These are phyloP conservation scores for Bujurquina vittata DNA, from an alignment of 2,113 vertebrate genomes.

Conservation along the genomic window DNA sequence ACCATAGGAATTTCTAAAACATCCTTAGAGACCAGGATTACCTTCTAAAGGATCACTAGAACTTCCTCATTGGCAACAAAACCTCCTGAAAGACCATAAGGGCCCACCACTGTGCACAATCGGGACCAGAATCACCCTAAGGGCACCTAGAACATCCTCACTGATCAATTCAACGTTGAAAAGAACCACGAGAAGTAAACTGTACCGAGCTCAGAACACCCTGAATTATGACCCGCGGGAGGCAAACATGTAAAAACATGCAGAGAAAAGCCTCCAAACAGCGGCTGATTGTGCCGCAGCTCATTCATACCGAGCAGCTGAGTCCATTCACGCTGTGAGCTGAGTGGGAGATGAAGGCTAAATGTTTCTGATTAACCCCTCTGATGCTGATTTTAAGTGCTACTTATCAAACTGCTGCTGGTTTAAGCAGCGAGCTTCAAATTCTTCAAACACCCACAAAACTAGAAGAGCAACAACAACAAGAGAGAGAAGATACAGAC, in stretches of 20 bases:
- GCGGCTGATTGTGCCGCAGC: background rate
- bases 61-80: background rate
- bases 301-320: constrained; percentile 35
- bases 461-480: background rate
- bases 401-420: constrained; percentile 44
- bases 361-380: constrained; percentile 31
- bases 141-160: background rate
- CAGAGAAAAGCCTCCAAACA: background rate
- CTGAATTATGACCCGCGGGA: constrained; percentile 9
- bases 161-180: background rate
- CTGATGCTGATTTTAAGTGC: constrained; percentile 48
- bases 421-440: constrained; percentile 36
- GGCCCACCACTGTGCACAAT: background rate
- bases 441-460: constrained; percentile 39
- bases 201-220: background rate
- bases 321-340: constrained; percentile 27
- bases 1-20: background rate
- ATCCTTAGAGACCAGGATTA: background rate
- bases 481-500: background rate
- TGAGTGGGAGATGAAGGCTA: constrained; percentile 46
- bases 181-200: background rate
- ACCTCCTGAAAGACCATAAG: background rate
- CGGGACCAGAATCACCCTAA: background rate
- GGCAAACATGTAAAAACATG: constrained; percentile 10
- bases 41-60: background rate